These are phyloP conservation scores for Enteromius viviparus DNA, from an alignment of 2,797 vertebrate species.

Conservation along the genomic window DNA sequence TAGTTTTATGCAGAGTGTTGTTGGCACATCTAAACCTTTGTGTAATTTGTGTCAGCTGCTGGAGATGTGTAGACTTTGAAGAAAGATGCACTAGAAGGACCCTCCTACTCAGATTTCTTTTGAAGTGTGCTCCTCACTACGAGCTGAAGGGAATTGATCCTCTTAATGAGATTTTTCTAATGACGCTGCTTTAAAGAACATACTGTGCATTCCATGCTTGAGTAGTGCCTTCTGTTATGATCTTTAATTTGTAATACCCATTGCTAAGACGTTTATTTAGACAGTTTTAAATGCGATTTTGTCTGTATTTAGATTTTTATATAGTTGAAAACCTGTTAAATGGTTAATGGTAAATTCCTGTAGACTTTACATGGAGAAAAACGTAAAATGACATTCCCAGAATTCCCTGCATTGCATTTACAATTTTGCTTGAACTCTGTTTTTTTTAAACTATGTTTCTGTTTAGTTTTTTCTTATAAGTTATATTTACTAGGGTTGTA, in stretches of 20 bases:
- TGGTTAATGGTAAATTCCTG: too few species aligned
- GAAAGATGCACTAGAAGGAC: slow-evolving; percentile 37
- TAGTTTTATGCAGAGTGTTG: slow-evolving; percentile 62
- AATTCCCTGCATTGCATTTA: too few species aligned
- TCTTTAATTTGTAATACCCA: not conserved
- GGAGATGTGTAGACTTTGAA: slow-evolving; percentile 27
- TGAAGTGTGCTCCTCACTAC: slow-evolving; percentile 63
- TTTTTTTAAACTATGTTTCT: too few species aligned
- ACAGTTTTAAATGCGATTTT: not conserved
- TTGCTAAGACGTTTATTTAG: not conserved
- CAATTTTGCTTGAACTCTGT: too few species aligned
- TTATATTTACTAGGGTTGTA: too few species aligned
- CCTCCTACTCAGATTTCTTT: slow-evolving; percentile 45
- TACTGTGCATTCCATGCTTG: not conserved
- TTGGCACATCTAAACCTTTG: slow-evolving; percentile 54
- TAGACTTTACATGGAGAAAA: too few species aligned
- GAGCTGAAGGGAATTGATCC: slow-evolving; percentile 69
- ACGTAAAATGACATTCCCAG: too few species aligned
- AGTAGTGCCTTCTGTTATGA: not conserved
- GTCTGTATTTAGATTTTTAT: not conserved
- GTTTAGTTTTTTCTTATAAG: too few species aligned
- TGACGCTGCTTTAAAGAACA: not conserved
- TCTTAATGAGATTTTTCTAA: slow-evolving; percentile 65
- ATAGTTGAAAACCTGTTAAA: too few species aligned
- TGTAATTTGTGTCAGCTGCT: slow-evolving; percentile 72